Evolutionary conservation across 1,140 invertebrate species (phyloP).

Genomic region (Drosophila takahashii): DNA sequence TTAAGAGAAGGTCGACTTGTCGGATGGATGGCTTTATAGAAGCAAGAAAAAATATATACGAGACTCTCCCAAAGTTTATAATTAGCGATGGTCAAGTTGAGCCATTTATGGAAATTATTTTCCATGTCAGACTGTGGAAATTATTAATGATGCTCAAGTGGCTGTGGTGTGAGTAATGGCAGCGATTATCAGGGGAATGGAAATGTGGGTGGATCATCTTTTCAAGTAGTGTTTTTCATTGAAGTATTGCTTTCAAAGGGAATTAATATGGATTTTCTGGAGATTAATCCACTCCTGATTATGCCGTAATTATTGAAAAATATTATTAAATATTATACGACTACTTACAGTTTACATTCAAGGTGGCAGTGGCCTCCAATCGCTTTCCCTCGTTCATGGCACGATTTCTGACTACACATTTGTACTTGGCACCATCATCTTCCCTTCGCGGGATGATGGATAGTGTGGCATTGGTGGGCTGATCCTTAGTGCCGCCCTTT

Average conservation of each 20-base stretch:
- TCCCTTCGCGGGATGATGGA: constrained; percentile 90
- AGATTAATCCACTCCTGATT: neutral
- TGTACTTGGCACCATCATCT: constrained; percentile 92
- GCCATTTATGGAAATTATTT: constrained; percentile 53
- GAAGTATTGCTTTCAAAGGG: neutral
- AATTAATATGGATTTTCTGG: neutral
- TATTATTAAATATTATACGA: neutral
- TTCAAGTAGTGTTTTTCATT: neutral
- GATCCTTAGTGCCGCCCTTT: constrained; percentile 88
- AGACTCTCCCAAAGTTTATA: constrained; percentile 36
- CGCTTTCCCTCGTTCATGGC: constrained; percentile 92
- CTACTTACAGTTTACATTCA: constrained; percentile 96
- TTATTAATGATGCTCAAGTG: constrained; percentile 48
- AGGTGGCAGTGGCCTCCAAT: constrained; percentile 90
- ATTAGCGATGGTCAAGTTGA: constrained; percentile 50
- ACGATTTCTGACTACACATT: constrained; percentile 94
- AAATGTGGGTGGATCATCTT: neutral
- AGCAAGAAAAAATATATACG: constrained; percentile 3
- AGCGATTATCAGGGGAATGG: constrained; percentile 15
- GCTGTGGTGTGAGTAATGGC: constrained; percentile 26
- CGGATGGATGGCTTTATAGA: constrained; percentile 23
- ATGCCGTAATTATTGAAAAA: constrained; percentile 1
- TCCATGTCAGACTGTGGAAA: constrained; percentile 20
- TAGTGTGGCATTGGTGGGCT: constrained; percentile 90
- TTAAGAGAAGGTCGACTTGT: constrained; percentile 45